phyloP scores from a whole-genome alignment of 2,888 invertebrate species.

The Drosophila paranaensis region DNA sequence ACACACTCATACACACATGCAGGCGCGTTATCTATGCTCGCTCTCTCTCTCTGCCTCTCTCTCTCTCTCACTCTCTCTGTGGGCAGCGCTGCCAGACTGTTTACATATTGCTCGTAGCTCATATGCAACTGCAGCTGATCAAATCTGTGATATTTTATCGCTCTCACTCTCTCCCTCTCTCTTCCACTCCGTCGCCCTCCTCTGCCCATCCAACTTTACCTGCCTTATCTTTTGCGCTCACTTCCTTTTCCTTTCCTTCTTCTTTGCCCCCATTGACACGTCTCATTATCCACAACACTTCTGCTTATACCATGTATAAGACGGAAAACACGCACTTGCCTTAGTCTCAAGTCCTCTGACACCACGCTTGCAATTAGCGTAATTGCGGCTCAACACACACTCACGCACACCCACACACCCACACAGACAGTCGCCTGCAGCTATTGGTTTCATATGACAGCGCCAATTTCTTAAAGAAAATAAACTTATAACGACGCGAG shows the following conservation, averaged over 20 bases:
- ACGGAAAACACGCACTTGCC: slow-evolving; percentile 40
- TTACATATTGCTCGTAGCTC: slow-evolving; percentile 14
- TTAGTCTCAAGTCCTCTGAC: slow-evolving; percentile 38
- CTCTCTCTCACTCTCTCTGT: background rate
- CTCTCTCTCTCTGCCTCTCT: slow-evolving; percentile 11
- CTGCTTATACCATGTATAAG: slow-evolving; percentile 9
- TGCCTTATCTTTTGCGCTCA: slow-evolving; percentile 56
- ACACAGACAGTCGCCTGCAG: background rate
- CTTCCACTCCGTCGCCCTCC: slow-evolving; percentile 1
- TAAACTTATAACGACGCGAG: background rate
- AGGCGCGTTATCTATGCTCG: slow-evolving; percentile 3
- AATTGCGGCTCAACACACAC: slow-evolving; percentile 55
- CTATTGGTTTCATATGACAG: slow-evolving; percentile 22
- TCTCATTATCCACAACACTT: slow-evolving; percentile 36
- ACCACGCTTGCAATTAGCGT: slow-evolving; percentile 60
- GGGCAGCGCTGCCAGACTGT: slow-evolving; percentile 36
- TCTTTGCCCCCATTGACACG: slow-evolving; percentile 50
- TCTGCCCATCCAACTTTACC: slow-evolving; percentile 28
- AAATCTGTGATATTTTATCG: background rate
- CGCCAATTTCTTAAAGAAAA: slow-evolving; percentile 9
- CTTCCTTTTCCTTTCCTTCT: slow-evolving; percentile 36
- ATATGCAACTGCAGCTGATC: background rate
- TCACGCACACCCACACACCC: background rate
- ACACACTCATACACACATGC: background rate
- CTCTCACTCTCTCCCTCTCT: background rate